Evolutionary conservation across 2,113 vertebrate genomes (phyloP).

Genomic region (Gasterosteus nipponicus): DNA sequence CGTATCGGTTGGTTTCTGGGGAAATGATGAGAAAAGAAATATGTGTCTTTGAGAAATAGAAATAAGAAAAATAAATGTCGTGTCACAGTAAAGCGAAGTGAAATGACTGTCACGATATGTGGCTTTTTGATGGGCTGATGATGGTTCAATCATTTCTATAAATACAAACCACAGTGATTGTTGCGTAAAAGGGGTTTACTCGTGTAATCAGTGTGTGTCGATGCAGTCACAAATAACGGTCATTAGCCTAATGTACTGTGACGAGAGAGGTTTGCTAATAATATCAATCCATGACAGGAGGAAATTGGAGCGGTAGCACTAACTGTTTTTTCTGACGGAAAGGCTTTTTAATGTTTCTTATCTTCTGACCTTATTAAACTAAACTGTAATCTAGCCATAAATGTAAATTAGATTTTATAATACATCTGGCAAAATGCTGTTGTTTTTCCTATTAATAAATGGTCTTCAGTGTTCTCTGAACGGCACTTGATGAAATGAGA

Average conservation of each 20-base stretch:
- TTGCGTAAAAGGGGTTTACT: neutral
- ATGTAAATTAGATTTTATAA: neutral
- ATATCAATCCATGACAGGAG: neutral
- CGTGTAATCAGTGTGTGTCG: neutral
- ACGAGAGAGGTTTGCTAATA: neutral
- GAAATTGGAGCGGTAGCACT: neutral
- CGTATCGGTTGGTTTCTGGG: neutral
- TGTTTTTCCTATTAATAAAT: neutral
- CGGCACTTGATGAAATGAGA: constrained; percentile 10
- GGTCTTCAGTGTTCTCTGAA: neutral
- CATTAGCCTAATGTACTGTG: neutral
- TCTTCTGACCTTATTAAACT: neutral
- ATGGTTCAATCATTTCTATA: constrained; percentile 5
- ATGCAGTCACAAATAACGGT: neutral
- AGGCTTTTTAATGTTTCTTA: neutral
- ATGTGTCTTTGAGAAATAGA: neutral
- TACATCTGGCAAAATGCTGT: neutral
- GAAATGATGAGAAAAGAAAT: neutral
- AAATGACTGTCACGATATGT: neutral
- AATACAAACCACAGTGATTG: neutral
- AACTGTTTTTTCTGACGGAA: neutral
- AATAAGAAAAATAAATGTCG: neutral
- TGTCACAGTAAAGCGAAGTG: neutral
- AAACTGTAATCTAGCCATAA: too few relatives aligned
- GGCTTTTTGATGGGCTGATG: neutral